Evolutionary conservation across 1,140 invertebrate genomes (phyloP).

Genomic region (Aphis craccivora): DNA sequence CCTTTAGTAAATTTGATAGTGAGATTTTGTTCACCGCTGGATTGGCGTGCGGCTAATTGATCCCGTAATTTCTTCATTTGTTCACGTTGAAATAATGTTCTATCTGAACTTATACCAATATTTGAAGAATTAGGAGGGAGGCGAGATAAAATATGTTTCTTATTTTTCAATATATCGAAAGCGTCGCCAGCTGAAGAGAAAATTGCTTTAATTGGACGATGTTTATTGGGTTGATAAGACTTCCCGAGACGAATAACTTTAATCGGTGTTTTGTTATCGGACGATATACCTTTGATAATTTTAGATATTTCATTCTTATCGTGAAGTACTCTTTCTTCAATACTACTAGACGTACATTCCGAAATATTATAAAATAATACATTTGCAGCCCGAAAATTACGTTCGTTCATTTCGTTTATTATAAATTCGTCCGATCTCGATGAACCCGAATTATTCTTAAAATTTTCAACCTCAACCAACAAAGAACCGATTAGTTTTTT

Average conservation of each 20-base stretch:
- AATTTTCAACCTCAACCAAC: background rate
- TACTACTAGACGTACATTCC: background rate
- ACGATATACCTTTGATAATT: background rate
- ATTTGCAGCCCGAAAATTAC: background rate
- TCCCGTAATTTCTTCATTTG: background rate
- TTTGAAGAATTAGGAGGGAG: background rate
- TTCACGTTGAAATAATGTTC: background rate
- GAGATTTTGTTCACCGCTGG: background rate
- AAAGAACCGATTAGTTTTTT: background rate
- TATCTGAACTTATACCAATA: background rate
- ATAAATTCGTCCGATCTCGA: background rate
- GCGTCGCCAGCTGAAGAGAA: background rate
- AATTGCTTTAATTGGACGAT: background rate
- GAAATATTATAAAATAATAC: slow-evolving; percentile 19
- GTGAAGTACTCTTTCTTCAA: background rate
- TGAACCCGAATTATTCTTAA: background rate
- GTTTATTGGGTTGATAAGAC: background rate
- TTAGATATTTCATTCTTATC: background rate
- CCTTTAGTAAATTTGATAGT: slow-evolving; percentile 19
- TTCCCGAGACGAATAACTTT: background rate
- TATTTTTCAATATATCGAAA: background rate
- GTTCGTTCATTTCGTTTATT: background rate
- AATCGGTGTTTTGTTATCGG: background rate
- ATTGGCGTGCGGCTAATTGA: background rate
- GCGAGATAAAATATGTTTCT: background rate